These are phyloP conservation scores for Serrognathus titanus DNA, from an alignment of 2,888 invertebrate genomes.

Conservation along the genomic window DNA sequence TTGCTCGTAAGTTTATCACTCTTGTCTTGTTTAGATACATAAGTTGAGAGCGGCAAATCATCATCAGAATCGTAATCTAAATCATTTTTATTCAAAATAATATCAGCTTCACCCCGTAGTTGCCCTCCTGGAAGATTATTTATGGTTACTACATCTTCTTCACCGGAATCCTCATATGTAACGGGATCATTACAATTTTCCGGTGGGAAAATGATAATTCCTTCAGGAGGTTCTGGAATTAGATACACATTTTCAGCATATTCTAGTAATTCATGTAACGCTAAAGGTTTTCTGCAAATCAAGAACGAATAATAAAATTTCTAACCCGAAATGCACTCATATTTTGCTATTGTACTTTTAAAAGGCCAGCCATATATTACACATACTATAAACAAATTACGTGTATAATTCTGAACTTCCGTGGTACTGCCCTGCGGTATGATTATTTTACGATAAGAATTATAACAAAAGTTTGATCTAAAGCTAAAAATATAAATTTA, in stretches of 20 bases:
- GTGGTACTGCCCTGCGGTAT: too few relatives aligned
- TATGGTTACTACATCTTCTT: conserved; percentile 15
- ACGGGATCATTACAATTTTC: conserved; percentile 14
- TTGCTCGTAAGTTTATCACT: background rate
- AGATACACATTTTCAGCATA: background rate
- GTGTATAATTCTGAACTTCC: too few relatives aligned
- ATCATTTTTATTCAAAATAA: conserved; percentile 1
- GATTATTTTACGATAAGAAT: too few relatives aligned
- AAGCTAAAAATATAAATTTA: too few relatives aligned
- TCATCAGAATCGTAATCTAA: background rate
- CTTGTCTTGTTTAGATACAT: background rate
- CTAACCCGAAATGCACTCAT: background rate
- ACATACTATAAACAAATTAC: background rate
- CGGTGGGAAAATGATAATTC: conserved; percentile 14
- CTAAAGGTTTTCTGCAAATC: too few relatives aligned
- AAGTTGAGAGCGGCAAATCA: conserved; percentile 1
- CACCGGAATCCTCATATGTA: conserved; percentile 20
- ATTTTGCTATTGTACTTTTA: background rate
- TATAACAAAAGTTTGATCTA: too few relatives aligned
- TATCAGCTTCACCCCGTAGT: conserved; percentile 14
- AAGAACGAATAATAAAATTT: too few relatives aligned
- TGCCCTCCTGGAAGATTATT: conserved; percentile 17
- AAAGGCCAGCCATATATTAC: background rate
- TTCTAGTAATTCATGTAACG: background rate
- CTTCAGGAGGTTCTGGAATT: conserved; percentile 3